These are phyloP conservation scores for Notarius lentiginosus DNA, from an alignment of 2,113 vertebrate species.

Conservation along the genomic window DNA sequence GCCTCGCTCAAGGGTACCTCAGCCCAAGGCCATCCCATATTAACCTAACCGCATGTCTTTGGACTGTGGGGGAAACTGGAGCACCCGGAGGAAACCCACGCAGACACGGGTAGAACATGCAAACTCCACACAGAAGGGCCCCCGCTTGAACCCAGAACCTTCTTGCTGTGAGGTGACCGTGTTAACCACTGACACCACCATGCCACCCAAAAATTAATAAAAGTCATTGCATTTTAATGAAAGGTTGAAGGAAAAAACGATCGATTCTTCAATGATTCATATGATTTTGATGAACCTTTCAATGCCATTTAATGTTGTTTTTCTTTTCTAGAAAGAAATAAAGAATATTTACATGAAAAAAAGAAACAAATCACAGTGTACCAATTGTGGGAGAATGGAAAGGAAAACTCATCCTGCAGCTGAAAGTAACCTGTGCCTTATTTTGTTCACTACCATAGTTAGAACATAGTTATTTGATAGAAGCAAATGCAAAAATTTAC, in stretches of 20 bases:
- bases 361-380: neutral
- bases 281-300: neutral
- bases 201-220: neutral
- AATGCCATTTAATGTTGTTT: neutral
- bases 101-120: no score
- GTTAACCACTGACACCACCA: no score
- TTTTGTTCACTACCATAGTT: neutral
- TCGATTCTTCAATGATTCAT: neutral
- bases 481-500: neutral
- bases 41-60: no score
- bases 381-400: neutral
- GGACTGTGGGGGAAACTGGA: no score
- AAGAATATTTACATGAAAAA: neutral
- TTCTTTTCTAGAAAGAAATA: neutral
- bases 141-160: no score
- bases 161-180: no score
- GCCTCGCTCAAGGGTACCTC: no score
- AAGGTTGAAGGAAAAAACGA: neutral
- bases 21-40: no score
- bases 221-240: neutral
- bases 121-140: no score
- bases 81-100: no score
- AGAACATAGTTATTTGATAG: no score
- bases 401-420: neutral
- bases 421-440: neutral